Conservation (phyloP, 1,140 invertebrate genomes). For the Pseudomyrmex sp. region DNA sequence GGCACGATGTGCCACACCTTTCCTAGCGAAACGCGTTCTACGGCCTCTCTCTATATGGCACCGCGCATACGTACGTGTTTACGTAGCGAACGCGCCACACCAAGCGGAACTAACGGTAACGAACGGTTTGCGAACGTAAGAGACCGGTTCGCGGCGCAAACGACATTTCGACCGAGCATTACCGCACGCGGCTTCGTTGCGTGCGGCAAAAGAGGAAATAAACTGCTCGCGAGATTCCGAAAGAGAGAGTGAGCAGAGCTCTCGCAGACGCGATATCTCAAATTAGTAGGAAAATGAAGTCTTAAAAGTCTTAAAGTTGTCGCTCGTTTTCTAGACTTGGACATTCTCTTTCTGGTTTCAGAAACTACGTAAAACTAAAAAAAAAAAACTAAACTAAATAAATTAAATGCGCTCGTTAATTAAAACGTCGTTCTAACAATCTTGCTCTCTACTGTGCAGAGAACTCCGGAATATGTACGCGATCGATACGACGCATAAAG, state of each 20-base stretch:
- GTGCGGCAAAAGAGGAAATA: constrained; percentile 22
- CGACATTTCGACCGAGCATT: constrained; percentile 69
- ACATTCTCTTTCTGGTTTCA: too few species aligned
- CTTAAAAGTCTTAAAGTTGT: constrained; percentile 25
- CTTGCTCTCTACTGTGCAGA: not conserved
- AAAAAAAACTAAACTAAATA: too few species aligned
- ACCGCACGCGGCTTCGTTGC: not conserved
- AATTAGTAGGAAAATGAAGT: constrained; percentile 50
- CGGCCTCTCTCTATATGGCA: constrained; percentile 32
- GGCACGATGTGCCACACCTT: constrained; percentile 70
- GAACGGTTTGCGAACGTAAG: constrained; percentile 75
- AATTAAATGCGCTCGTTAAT: too few species aligned
- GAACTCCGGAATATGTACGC: not conserved
- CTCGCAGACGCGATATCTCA: not conserved
- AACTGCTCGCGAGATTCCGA: constrained; percentile 35
- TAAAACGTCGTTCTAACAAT: not conserved
- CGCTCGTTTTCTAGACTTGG: not conserved
- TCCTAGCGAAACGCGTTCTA: constrained; percentile 59
- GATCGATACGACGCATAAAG: not conserved
- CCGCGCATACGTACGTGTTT: constrained; percentile 69
- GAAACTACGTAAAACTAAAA: too few species aligned
- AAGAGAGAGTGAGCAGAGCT: constrained; percentile 44
- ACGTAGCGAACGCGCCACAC: constrained; percentile 68
- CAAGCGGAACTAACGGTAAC: constrained; percentile 76
- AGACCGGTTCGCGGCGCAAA: constrained; percentile 70